Evolutionary conservation across 1,140 invertebrate species (phyloP), one percentile per base, ranked within the genome.

Genomic region (Drosophila watanabei): DNA sequence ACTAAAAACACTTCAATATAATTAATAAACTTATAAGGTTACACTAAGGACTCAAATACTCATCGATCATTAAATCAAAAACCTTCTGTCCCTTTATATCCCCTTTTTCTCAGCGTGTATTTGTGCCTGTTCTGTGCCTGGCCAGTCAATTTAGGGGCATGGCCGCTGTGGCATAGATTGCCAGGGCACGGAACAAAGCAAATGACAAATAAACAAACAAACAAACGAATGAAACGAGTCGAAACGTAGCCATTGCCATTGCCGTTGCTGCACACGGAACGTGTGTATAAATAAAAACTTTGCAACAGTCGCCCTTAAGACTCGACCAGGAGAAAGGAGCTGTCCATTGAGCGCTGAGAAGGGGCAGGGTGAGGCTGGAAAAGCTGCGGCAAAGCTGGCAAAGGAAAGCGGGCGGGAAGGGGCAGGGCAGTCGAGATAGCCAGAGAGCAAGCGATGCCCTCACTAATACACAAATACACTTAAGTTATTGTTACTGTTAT

Each of bases 401-500:
- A 37, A 4, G 28, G 48, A n/a, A 24, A n/a, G 51, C 9, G 20
- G 43, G 18, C 43, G 48, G 13, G 18, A 6, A 30, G 1, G 28
- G 46, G 3, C 24, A 24, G 41, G 52, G 32, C n/a, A 20, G 24
- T 16, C 35, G 5, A 63, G 59, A 64, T 71, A 79, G 76, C 66
- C 56, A 49, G 33, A 41, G 58, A 79, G 52, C 59, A 46, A 37
- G 39, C 76, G 45, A 64, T 79, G 66, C 75, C 75, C 65, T 24
- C 59, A 59, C 75, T 88, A 89, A 88, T 88, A 89, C 85, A 88
- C 82, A 89, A 85, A 89, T 79, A 88, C 86, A 88, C 86, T 88
- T 88, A 89, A 89, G 85, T 88, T 88, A 90, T 90, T 89, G 85
- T 89, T 90, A 90, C 86, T 86, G 86, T 90, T 90, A 90, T 90